These are phyloP conservation scores for Pogonocichla stellata DNA, from an alignment of 2,113 vertebrate genomes.

Conservation along the genomic window DNA sequence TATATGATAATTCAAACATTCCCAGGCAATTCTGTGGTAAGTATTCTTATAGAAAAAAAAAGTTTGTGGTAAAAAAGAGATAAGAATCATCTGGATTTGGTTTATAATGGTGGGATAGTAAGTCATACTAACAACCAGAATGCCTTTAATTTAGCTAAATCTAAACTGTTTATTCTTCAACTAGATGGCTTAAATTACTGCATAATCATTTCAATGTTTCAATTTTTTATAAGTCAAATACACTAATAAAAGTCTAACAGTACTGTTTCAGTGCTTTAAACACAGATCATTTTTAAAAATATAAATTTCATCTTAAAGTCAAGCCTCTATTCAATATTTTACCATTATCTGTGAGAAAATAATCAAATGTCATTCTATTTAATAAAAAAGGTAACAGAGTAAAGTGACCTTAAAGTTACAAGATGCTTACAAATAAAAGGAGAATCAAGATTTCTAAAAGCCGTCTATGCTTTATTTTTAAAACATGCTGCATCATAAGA, in stretches of 20 bases:
- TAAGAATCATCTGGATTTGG: constrained; percentile 34
- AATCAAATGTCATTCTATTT: neutral
- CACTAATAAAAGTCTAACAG: neutral
- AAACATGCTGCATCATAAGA: neutral
- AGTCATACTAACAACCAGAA: neutral
- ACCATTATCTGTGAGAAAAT: neutral
- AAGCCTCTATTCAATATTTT: neutral
- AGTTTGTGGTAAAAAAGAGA: neutral
- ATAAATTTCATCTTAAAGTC: neutral
- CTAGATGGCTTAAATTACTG: neutral
- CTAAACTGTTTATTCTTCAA: constrained; percentile 38
- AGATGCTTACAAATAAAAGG: neutral
- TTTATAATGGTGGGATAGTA: constrained; percentile 17
- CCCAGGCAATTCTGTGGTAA: neutral
- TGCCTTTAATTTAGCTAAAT: neutral
- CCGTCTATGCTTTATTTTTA: neutral
- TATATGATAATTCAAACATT: constrained; percentile 26
- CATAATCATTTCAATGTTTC: neutral
- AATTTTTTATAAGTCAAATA: neutral
- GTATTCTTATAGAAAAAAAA: neutral
- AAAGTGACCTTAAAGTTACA: neutral
- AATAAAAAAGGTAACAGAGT: neutral
- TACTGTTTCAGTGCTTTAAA: neutral
- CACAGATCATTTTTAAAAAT: accelerated
- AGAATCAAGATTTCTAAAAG: neutral